phyloP scores from a whole-genome alignment of 2,113 vertebrate genomes.

The Lamprotornis superbus region DNA sequence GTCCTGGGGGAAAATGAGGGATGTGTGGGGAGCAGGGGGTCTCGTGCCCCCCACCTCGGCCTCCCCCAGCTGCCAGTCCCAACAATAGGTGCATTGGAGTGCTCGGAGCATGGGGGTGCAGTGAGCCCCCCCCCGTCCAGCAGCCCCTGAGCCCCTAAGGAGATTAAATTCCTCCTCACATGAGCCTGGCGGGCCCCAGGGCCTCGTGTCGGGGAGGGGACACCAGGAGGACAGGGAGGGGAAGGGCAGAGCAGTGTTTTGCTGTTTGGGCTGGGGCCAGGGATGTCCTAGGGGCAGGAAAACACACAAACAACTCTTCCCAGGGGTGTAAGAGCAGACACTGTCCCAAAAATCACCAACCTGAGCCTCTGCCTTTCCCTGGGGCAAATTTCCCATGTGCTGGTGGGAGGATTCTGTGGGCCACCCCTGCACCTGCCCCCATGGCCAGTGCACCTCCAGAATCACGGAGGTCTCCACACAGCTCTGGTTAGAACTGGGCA shows the following conservation, averaged over 20 bases:
- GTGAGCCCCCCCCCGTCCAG: background rate
- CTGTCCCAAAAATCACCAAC: background rate
- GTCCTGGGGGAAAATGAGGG: background rate
- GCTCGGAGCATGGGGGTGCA: rapidly evolving
- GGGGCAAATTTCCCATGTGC: rapidly evolving
- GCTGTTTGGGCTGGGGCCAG: background rate
- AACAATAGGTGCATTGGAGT: background rate
- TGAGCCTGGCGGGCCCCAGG: background rate
- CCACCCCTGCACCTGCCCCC: no score
- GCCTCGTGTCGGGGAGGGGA: rapidly evolving
- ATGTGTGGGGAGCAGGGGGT: background rate
- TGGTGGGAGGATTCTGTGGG: rapidly evolving
- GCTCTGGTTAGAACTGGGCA: no score
- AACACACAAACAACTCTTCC: background rate
- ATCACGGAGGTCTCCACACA: background rate
- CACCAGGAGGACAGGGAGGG: background rate
- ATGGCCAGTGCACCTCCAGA: background rate
- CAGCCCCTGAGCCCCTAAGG: conserved; percentile 12
- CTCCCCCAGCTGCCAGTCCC: background rate
- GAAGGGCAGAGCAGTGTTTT: background rate
- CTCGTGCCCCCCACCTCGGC: rapidly evolving
- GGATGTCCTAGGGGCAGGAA: background rate
- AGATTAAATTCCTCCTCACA: conserved; percentile 40
- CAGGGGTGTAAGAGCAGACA: rapidly evolving
- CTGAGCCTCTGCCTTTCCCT: background rate